phyloP scores from a whole-genome alignment of 2,797 vertebrate genomes.

The Knipowitschia caucasica region DNA sequence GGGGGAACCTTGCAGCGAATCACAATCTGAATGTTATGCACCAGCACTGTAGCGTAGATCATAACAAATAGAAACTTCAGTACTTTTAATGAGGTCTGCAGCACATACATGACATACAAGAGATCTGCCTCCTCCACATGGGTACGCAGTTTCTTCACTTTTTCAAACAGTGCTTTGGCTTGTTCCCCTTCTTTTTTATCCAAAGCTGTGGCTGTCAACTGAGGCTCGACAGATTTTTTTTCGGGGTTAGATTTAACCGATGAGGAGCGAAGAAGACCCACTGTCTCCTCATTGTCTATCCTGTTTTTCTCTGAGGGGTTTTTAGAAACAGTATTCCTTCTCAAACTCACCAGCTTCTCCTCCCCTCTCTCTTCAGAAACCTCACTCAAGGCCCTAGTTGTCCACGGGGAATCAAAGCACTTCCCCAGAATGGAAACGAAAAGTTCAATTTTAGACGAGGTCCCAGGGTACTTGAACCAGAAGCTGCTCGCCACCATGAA shows the following conservation, averaged over 20 bases:
- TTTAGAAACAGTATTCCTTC: constrained; percentile 62
- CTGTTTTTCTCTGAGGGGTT: constrained; percentile 27
- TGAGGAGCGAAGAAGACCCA: constrained; percentile 51
- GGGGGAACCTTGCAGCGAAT: constrained; percentile 82
- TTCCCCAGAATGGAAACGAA: constrained; percentile 87
- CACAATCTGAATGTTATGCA: constrained; percentile 81
- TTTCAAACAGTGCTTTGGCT: constrained; percentile 91
- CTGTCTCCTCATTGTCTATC: constrained; percentile 52
- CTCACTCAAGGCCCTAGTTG: constrained; percentile 86
- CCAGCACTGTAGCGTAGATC: constrained; percentile 79
- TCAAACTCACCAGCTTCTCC: constrained; percentile 67
- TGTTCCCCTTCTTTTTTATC: constrained; percentile 92
- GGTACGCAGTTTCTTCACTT: constrained; percentile 87
- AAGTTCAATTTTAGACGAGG: constrained; percentile 90
- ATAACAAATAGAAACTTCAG: constrained; percentile 84
- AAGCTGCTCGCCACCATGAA: constrained; percentile 92
- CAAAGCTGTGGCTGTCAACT: constrained; percentile 70
- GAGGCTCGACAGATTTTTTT: constrained; percentile 72
- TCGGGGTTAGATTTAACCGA: constrained; percentile 73
- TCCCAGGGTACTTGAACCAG: constrained; percentile 93
- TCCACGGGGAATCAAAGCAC: constrained; percentile 93
- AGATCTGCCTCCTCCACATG: constrained; percentile 88
- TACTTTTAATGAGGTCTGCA: constrained; percentile 85
- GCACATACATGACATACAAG: constrained; percentile 86
- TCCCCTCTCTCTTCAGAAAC: constrained; percentile 85